Evolutionary conservation across 2,797 vertebrate species (phyloP), one percentile per base, ranked within the genome.

Genomic region (Erithacus rubecula): DNA sequence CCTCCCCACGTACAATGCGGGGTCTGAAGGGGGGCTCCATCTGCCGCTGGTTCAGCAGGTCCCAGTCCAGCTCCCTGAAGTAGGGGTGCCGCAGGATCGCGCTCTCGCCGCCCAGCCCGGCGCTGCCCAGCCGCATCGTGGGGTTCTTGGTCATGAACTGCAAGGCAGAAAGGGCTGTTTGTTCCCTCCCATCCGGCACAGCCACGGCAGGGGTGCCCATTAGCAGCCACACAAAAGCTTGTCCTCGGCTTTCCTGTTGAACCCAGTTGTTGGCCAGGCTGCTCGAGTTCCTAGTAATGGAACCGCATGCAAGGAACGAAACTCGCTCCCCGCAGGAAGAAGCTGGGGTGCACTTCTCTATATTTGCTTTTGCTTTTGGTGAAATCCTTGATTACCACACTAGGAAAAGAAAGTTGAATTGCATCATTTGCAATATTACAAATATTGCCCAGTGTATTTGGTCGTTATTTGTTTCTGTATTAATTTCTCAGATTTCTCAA

Each of bases 91-190:
- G 94, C 84, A 98, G 97, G 91, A 99, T 99, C 3, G 98, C 98
- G 0, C 85, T 96, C 90, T 99, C 99, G 1, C 99, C 99, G 0
- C 99, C 99, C 56, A 98, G 96, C 17, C 97, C 93, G 44, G 98
- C 93, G 72, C 99, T 99, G 95, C 99, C 99, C 74, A 99, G 97
- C 51, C 99, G 98, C 78, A 98, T 98, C 37, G 97, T 96, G 1
- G 99, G 99, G 95, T 99, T 99, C 98, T 99, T 99, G 30, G 98
- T 99, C 98, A 99, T 98, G 92, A 99, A 98, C 99, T 99, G 96
- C 77, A 89, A 96, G 79, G 92, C 29, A 89, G 41, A 95, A 77
- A 95, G 83, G 88, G 44, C 55, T 91, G 74, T 80, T 95, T 91
- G 87, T 95, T 93, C 80, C 88, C 93, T 91, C 80, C 77, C 83